Percentiles rank a stretch among this genome's conserved stretches.
Conservation (phyloP, 1,140 invertebrate species). For the Drosophila leontia region DNA sequence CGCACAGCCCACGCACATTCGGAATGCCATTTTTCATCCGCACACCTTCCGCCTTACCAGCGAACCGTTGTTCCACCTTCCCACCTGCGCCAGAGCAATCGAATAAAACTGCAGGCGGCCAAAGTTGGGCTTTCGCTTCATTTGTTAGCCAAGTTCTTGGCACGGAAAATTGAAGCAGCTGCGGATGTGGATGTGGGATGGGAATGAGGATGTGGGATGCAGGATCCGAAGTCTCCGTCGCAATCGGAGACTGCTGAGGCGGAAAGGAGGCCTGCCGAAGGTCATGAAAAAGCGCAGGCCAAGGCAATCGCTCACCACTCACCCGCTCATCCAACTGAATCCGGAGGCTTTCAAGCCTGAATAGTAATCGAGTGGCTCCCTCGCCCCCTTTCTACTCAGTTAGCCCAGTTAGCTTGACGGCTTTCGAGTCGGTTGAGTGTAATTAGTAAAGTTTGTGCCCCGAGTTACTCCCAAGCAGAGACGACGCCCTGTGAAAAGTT, state of each 20-base stretch:
- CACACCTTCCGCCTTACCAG: constrained; percentile 28
- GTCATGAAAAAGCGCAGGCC: constrained; percentile 42
- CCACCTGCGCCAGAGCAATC: constrained; percentile 46
- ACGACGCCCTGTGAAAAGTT: constrained; percentile 32
- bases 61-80: neutral
- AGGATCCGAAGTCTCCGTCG: constrained; percentile 21
- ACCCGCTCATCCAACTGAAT: constrained; percentile 7
- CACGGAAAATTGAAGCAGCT: constrained; percentile 47
- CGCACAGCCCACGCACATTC: constrained; percentile 28
- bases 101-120: constrained; percentile 58
- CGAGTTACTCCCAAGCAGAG: constrained; percentile 23
- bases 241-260: constrained; percentile 31
- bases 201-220: constrained; percentile 1
- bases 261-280: constrained; percentile 41
- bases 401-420: constrained; percentile 24
- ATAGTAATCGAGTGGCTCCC: constrained; percentile 35
- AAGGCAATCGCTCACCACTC: constrained; percentile 37
- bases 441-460: constrained; percentile 65
- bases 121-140: constrained; percentile 73
- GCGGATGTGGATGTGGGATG: constrained; percentile 17
- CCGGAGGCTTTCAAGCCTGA: constrained; percentile 24
- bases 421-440: constrained; percentile 26
- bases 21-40: constrained; percentile 68
- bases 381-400: constrained; percentile 19
- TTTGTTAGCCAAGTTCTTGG: constrained; percentile 65